Conservation (phyloP, 1,140 invertebrate species). For the Nephila pilipes region DNA sequence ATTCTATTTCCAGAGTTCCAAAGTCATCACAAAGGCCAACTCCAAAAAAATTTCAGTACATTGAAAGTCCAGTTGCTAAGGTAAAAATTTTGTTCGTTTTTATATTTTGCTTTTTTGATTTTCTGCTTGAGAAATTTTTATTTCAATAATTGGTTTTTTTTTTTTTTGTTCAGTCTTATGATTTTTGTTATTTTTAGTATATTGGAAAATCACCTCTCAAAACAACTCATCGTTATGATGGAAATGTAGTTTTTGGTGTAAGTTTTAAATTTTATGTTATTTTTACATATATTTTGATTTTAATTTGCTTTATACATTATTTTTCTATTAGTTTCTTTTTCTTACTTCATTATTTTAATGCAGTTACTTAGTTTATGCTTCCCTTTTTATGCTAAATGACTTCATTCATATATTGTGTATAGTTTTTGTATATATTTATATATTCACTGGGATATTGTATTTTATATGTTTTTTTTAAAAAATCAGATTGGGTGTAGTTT, state of each 20-base stretch:
- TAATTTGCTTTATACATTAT: neutral
- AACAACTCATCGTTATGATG: slow-evolving; percentile 19
- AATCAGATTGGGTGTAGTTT: too few species aligned
- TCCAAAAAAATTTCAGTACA: slow-evolving; percentile 66
- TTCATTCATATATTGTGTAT: too few species aligned
- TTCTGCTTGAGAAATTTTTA: neutral
- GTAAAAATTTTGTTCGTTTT: slow-evolving; percentile 24
- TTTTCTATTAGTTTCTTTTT: neutral
- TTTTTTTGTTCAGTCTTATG: neutral
- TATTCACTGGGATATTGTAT: too few species aligned
- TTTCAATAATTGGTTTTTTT: neutral
- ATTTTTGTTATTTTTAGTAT: slow-evolving; percentile 41
- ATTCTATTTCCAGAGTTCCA: slow-evolving; percentile 55
- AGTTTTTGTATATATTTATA: too few species aligned
- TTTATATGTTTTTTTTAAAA: too few species aligned
- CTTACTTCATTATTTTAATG: neutral
- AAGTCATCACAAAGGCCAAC: slow-evolving; percentile 18
- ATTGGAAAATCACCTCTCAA: slow-evolving; percentile 43
- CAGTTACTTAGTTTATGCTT: neutral
- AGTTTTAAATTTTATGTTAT: neutral
- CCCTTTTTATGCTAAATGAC: too few species aligned
- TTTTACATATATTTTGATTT: neutral
- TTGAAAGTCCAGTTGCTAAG: slow-evolving; percentile 67
- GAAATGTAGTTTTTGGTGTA: slow-evolving; percentile 36
- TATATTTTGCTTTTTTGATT: neutral